Base-by-base conservation (phyloP, 2,797 vertebrate genomes). In the Strix occidentalis region DNA sequence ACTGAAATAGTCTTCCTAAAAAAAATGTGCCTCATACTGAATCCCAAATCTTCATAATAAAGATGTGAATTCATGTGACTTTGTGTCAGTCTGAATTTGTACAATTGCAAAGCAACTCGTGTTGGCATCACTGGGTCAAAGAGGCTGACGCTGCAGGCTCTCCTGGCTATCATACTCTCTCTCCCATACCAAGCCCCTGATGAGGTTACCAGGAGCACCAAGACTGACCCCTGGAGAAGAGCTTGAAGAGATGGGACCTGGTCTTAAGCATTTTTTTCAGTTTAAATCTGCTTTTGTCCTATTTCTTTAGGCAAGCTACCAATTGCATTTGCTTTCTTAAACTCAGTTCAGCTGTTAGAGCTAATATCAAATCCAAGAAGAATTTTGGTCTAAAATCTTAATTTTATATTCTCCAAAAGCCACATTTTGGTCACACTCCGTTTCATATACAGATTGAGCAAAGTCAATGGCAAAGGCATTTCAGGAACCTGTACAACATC, bases 91-190 rank as follows among this genome's bases (percentile, higher is more conserved):
- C 58, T 74, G 66, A 87, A 80, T 96, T 79, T 64, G 51, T 60
- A 71, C 48, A 78, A 75, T 11, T 87, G 50, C 71, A 92, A 74
- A 87, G 78, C 68, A 91, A 83, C 68, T 72, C 11, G 1, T 37
- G 28, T 57, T 93, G 93, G 81, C 89, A 77, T 60, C 71, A 89
- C 71, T 57, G 70, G 81, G 89, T 90, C 69, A 84, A 84, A 83
- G 41, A 80, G n/a, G 50, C 82, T 58, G 57, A 46, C 3, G 2
- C 46, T 80, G 20, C 41, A 85, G 65, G 51, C 35, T 86, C 43
- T 89, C 51, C 48, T 74, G 45, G 82, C 41, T 87, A 23, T 50
- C 51, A 43, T 3, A 33, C 11, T 33, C 31, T 56, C 54, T n/a
- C 58, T 64, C 23, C 48, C 53, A 80, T 7, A 50, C 10, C 56